Base-by-base conservation (phyloP, 2,797 vertebrate species). In the Megaceryle alcyon region DNA sequence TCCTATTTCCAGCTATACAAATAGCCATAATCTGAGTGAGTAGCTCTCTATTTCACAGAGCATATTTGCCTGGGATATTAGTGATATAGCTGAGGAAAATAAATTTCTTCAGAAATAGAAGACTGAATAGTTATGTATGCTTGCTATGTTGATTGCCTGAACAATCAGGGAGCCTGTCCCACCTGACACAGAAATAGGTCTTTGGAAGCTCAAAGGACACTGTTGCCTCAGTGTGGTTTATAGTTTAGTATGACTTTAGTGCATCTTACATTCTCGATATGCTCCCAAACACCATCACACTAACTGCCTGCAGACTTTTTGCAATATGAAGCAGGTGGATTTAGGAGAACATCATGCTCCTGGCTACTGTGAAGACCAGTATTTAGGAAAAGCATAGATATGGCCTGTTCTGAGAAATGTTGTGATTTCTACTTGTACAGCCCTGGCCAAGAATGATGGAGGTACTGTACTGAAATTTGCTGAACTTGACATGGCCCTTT, bases 261-360 rank as follows among this genome's bases (percentile, higher is more conserved):
- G 9, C 21, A 14, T 63, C 39, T 77, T 44, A 8, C 26, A 9
- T 49, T 37, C 60, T 80, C 53, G 23, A 5, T 18, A 6, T 56
- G 39, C 70, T 90, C 80, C 71, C 76, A 66, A 37, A 15, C 28
- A 25, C 41, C 3, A 2, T 54, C 26, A 16, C 8, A 7, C 39
- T 18, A 21, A 37, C 37, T 70, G 49, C 23, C 69, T 82, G 49
- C 48, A 73, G 51, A 43, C 59, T 85, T 31, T 64, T 73, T 72
- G 51, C 39, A 43, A 20, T 51, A 28, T 16, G 54, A 65, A 86
- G 39, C 49, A 79, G 63, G 61, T 61, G 18, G 51, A 76, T 78
- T 84, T 84, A 49, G 22, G 70, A 70, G 41, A 69, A 43, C 1
- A 1, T 56, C 21, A 29, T 54, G 28, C 10, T 77, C 0, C 0